A percentile compares a stretch with the other conserved stretches of the same genome.
These are phyloP conservation scores for Calliopsis andreniformis DNA, from an alignment of 1,140 invertebrate species.

Conservation along the genomic window DNA sequence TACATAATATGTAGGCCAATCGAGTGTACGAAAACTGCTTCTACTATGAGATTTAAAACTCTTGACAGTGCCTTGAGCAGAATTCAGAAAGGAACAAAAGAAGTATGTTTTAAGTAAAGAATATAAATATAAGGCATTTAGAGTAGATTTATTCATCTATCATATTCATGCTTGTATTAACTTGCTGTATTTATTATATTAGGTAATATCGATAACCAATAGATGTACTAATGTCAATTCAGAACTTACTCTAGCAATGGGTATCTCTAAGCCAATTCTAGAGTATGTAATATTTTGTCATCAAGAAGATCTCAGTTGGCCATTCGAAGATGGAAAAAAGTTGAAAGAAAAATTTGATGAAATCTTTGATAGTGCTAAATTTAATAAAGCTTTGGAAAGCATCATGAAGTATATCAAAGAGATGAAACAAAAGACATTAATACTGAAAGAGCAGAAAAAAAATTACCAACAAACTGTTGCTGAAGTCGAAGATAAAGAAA, in stretches of 20 bases:
- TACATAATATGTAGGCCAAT: constrained; percentile 85
- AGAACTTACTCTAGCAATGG: constrained; percentile 86
- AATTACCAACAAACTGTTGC: constrained; percentile 76
- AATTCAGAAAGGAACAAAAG: constrained; percentile 65
- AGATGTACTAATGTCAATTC: constrained; percentile 88
- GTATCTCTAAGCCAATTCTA: constrained; percentile 96
- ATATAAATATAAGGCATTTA: not conserved
- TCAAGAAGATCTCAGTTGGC: constrained; percentile 99
- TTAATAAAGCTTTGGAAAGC: constrained; percentile 94
- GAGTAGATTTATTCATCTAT: constrained; percentile 1
- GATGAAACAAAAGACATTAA: constrained; percentile 80
- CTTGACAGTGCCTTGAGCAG: constrained; percentile 86
- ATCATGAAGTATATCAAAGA: constrained; percentile 88
- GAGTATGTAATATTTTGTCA: constrained; percentile 99
- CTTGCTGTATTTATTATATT: constrained; percentile 15
- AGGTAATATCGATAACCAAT: constrained; percentile 80
- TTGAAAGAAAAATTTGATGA: constrained; percentile 98
- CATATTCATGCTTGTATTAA: constrained; percentile 25
- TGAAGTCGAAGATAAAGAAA: constrained; percentile 82
- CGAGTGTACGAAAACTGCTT: constrained; percentile 83
- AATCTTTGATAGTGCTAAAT: constrained; percentile 97
- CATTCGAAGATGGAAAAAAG: constrained; percentile 95
- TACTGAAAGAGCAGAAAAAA: constrained; percentile 76
- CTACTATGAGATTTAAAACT: constrained; percentile 84
- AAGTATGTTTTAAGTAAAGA: constrained; percentile 62